Conservation (phyloP, 2,797 vertebrate species). For the Denticeps clupeoides region DNA sequence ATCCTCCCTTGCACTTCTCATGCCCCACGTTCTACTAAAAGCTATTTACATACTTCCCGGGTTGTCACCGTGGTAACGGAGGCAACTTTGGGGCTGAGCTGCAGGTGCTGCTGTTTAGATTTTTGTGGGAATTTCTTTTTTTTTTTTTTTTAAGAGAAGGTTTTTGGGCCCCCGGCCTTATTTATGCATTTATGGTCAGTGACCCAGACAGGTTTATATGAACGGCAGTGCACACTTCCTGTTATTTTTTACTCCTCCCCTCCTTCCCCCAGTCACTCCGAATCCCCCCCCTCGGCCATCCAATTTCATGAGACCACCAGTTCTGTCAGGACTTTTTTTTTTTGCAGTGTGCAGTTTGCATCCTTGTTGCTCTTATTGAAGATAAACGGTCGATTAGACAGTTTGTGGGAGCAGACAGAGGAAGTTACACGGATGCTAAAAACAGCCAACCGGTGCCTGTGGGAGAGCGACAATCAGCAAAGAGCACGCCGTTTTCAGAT, state of each 20-base stretch:
- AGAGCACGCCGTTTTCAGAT: no score
- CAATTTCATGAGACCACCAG: neutral
- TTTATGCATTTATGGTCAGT: conserved; percentile 58
- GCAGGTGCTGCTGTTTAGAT: conserved; percentile 67
- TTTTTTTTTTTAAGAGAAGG: no score
- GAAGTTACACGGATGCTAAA: no score
- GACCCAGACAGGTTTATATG: conserved; percentile 47
- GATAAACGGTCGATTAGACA: no score
- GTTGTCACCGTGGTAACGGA: conserved; percentile 33
- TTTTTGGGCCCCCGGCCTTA: conserved; percentile 37
- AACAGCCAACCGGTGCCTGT: no score
- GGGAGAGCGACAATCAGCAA: no score
- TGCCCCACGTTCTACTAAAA: conserved; percentile 37
- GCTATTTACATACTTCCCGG: conserved; percentile 49
- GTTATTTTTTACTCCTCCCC: conserved; percentile 53
- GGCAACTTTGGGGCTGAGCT: no score
- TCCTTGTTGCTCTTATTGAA: no score
- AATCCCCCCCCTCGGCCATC: neutral
- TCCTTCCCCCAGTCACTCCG: conserved; percentile 1
- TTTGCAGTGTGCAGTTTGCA: no score
- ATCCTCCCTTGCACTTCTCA: neutral
- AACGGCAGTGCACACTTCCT: conserved; percentile 54
- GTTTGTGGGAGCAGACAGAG: no score
- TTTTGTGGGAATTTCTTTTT: conserved; percentile 31
- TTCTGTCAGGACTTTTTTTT: no score